phyloP scores from a whole-genome alignment of 2,888 invertebrate species.

The Drosophila mercatorum region DNA sequence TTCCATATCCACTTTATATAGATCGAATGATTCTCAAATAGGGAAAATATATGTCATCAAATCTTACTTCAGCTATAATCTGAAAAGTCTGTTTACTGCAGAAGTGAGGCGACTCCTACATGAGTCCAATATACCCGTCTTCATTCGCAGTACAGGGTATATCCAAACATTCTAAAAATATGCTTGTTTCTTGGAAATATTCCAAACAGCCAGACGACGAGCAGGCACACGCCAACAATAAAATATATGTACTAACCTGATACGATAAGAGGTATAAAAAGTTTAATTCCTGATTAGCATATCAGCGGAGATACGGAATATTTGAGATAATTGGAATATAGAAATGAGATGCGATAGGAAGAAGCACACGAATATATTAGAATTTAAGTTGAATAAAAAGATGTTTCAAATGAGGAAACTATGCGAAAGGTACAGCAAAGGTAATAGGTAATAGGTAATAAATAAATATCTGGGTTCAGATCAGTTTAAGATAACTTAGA shows the following conservation, averaged over 20 bases:
- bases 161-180: conserved; percentile 1
- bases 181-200: background rate
- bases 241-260: background rate
- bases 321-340: background rate
- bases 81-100: background rate
- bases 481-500: too few species aligned
- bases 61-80: background rate
- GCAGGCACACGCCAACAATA: background rate
- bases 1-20: too few species aligned
- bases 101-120: too few species aligned
- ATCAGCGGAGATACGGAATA: background rate
- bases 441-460: too few species aligned
- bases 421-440: too few species aligned
- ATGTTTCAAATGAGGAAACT: too few species aligned
- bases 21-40: too few species aligned
- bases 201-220: conserved; percentile 3
- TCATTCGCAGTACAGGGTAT: background rate
- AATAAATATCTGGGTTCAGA: too few species aligned
- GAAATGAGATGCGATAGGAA: background rate
- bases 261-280: conserved; percentile 7
- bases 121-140: background rate
- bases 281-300: conserved; percentile 9
- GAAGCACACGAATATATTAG: too few species aligned
- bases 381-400: too few species aligned
- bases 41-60: too few species aligned